Evolutionary conservation across 2,113 vertebrate species (phyloP).

Genomic region (Sinocyclocheilus anophthalmus): DNA sequence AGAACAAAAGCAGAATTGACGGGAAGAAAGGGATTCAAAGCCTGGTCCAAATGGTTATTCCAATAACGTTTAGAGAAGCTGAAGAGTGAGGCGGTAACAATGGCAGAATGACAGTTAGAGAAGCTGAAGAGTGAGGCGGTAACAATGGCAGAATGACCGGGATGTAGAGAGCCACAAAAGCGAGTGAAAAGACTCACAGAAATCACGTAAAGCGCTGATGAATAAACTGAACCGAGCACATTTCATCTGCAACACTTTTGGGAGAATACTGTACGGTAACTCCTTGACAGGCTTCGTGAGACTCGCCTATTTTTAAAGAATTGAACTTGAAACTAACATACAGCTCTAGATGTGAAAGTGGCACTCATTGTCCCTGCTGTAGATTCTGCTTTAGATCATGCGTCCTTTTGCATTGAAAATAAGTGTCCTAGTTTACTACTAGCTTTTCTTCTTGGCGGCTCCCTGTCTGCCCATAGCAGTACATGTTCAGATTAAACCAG

Average conservation of each 20-base stretch:
- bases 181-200: neutral
- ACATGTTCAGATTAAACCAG: no score
- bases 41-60: neutral
- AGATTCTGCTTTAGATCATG: neutral
- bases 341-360: neutral
- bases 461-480: no score
- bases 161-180: neutral
- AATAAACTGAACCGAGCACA: neutral
- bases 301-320: neutral
- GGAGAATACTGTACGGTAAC: neutral
- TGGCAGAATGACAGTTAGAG: neutral
- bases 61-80: neutral
- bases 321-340: neutral
- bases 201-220: neutral
- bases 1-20: slow-evolving; percentile 53
- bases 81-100: neutral
- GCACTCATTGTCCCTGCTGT: neutral
- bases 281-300: neutral
- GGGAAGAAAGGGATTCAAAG: slow-evolving; percentile 38
- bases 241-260: neutral
- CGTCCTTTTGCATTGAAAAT: no score
- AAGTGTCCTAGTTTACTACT: no score
- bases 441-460: no score
- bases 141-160: neutral
- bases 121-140: neutral